A percentile compares a stretch with the other conserved stretches of the same genome.
Conservation (phyloP, 2,797 vertebrate genomes). For the Sylvilagus floridanus region DNA sequence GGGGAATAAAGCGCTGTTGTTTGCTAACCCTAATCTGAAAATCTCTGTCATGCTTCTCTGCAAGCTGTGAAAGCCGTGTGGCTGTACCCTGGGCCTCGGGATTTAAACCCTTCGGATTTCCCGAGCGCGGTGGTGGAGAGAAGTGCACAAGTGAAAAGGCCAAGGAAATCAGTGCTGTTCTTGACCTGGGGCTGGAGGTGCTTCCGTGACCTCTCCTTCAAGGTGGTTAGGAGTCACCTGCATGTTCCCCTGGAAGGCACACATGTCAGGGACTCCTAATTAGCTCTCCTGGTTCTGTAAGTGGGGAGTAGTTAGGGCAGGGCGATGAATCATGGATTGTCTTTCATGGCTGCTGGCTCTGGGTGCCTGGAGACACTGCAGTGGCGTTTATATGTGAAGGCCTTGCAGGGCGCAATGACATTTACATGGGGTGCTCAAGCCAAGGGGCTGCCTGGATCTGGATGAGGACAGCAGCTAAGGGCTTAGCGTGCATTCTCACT, state of each 20-base stretch:
- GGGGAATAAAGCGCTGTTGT: constrained; percentile 74
- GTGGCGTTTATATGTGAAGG: neutral
- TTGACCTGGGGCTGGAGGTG: constrained; percentile 32
- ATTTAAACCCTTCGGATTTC: constrained; percentile 65
- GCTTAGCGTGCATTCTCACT: neutral
- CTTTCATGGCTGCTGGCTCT: neutral
- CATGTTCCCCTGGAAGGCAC: constrained; percentile 30
- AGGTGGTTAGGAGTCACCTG: constrained; percentile 52
- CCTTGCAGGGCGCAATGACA: neutral
- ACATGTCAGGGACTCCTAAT: constrained; percentile 22
- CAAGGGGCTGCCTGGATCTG: neutral
- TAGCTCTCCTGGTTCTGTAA: constrained; percentile 37
- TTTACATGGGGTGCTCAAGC: neutral
- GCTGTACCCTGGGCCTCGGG: constrained; percentile 10
- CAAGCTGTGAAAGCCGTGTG: neutral
- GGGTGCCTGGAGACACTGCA: neutral
- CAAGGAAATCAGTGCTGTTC: constrained; percentile 38
- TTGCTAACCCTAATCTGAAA: constrained; percentile 67
- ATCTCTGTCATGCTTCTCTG: constrained; percentile 65
- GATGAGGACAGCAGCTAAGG: neutral
- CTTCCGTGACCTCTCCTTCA: constrained; percentile 63
- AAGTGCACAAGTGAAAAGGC: neutral
- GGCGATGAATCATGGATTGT: constrained; percentile 10
- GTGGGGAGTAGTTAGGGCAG: constrained; percentile 15
- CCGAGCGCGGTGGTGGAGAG: constrained; percentile 24